Evolutionary conservation across 2,113 vertebrate genomes (phyloP).

Genomic region (Dasyornis broadbenti): DNA sequence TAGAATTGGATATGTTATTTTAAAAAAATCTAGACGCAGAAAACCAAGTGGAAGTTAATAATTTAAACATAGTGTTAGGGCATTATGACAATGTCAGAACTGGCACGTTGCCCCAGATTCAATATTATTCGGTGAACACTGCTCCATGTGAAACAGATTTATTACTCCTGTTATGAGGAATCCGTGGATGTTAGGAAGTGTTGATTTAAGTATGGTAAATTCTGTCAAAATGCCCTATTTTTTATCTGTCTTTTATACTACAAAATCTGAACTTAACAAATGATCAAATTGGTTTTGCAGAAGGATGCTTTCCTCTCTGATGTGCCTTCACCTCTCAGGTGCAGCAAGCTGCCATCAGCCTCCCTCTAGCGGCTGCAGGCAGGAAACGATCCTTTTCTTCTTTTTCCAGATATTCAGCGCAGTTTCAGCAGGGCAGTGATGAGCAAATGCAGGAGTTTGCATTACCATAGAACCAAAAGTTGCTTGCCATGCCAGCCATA

Average conservation of each 20-base stretch:
- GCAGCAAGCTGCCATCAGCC: background rate
- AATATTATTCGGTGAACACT: background rate
- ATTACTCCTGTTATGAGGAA: background rate
- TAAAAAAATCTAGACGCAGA: background rate
- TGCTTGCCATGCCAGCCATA: background rate
- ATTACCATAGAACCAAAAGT: fast-evolving
- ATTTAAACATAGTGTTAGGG: background rate
- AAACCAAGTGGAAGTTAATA: background rate
- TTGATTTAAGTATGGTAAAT: background rate
- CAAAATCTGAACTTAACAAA: background rate
- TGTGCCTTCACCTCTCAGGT: background rate
- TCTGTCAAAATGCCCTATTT: background rate
- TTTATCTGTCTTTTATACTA: background rate
- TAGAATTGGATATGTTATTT: fast-evolving
- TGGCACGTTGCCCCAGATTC: background rate
- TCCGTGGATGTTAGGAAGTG: background rate
- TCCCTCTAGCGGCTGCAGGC: background rate
- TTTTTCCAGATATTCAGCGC: background rate
- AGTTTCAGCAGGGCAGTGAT: background rate
- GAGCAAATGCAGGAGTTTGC: background rate
- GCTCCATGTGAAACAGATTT: background rate
- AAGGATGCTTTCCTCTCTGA: background rate
- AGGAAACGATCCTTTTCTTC: fast-evolving
- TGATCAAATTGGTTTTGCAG: background rate
- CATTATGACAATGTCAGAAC: background rate